Evolutionary conservation across 2,797 vertebrate species (phyloP), one percentile per base, ranked within the genome.

Genomic region (Paguma larvata): DNA sequence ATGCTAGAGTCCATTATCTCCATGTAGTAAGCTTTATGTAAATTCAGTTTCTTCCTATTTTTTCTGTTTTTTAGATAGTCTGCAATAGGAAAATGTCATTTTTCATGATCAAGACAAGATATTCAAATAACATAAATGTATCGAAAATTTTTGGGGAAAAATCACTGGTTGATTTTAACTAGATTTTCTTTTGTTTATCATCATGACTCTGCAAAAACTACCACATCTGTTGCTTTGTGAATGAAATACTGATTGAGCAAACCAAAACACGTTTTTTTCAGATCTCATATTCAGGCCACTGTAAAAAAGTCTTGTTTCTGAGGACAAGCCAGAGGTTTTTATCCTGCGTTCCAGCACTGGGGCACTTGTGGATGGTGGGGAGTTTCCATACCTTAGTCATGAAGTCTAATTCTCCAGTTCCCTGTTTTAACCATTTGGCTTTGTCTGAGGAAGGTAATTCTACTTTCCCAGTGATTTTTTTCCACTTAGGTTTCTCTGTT

Each of bases 161-260:
- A 72, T 41, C 13, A 65, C 13, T 73, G 41, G 38, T 95, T 92
- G 16, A 88, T 95, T 95, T 95, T 94, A 68, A 53, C 46, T 92
- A 68, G 5, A 78, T 97, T 95, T 94, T 85, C 23, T 23, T 79
- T 86, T 91, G 70, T 84, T 92, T 89, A 73, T 91, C 75, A 78
- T 95, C n/a, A 65, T 70, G 63, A 72, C n/a, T 65, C 30, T 92
- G 53, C 85, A 93, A 75, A 78, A 88, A 19, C 56, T 56, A 30
- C 41, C 13, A 48, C 90, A 97, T 96, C 96, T 97, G 82, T 91
- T 85, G 56, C 56, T 67, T 79, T 51, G 30, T 91, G 82, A 97
- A 97, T 97, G 90, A 95, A 88, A 38, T 95, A 30, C 27, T 97
- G 96, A 97, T 90, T 91, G 75, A 25, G 6, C 32, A 70, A 88